These are phyloP conservation scores for Orussus abietinus DNA, from an alignment of 1,140 invertebrate species.

Conservation along the genomic window DNA sequence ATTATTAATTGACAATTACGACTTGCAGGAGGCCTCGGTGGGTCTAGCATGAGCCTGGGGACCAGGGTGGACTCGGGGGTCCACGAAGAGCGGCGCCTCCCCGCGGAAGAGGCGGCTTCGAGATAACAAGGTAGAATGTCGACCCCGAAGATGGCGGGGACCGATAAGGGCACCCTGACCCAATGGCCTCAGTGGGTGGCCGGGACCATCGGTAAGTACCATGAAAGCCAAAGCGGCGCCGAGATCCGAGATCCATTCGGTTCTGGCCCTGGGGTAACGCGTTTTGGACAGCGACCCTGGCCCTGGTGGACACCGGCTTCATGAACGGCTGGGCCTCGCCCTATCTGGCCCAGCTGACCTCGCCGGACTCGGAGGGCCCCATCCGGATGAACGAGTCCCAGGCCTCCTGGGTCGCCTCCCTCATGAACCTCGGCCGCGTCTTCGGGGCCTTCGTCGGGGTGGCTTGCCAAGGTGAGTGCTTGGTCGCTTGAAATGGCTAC, in stretches of 20 bases:
- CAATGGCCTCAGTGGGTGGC: constrained; percentile 35
- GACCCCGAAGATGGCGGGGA: constrained; percentile 7
- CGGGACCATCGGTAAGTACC: constrained; percentile 26
- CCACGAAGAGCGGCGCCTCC: too few species aligned
- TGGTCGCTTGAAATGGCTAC: constrained; percentile 7
- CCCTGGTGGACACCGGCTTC: constrained; percentile 37
- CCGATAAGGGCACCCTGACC: neutral
- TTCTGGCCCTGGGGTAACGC: too few species aligned
- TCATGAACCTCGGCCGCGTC: constrained; percentile 44
- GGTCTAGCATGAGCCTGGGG: too few species aligned
- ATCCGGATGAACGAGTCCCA: constrained; percentile 36
- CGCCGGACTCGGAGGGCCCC: constrained; percentile 21
- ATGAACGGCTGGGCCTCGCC: constrained; percentile 49
- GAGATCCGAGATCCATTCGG: neutral
- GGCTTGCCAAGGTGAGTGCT: constrained; percentile 39
- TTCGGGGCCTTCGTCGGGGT: constrained; percentile 37
- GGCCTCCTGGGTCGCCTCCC: constrained; percentile 46
- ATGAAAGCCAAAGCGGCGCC: neutral
- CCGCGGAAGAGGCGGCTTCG: too few species aligned
- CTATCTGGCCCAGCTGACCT: constrained; percentile 43
- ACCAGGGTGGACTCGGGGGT: too few species aligned
- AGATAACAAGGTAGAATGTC: too few species aligned
- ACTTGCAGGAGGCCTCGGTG: too few species aligned
- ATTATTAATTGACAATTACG: too few species aligned
- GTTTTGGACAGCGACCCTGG: constrained; percentile 38